Percentiles rank a stretch among this genome's conserved stretches.
phyloP scores from a whole-genome alignment of 2,113 vertebrate species.

The Apteryx owenii region DNA sequence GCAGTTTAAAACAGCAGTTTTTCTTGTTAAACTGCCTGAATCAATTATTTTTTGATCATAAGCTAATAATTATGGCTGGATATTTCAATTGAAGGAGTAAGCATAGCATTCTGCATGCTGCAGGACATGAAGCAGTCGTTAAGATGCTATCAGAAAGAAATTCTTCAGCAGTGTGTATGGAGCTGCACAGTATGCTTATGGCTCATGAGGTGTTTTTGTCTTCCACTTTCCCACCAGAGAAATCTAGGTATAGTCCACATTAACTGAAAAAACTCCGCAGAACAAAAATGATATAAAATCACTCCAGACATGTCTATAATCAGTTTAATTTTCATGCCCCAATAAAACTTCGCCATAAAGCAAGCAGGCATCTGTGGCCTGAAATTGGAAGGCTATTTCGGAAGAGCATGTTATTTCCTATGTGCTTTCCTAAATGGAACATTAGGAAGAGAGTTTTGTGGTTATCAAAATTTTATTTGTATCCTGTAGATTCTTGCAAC shows the following conservation, averaged over 20 bases:
- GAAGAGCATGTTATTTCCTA: not conserved
- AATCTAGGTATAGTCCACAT: not conserved
- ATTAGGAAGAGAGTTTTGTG: not conserved
- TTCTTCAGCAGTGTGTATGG: not conserved
- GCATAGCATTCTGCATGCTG: not conserved
- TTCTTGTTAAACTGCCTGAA: not conserved
- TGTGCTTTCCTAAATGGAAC: not conserved
- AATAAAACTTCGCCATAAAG: not conserved
- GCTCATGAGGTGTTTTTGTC: not conserved
- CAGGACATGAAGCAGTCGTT: not conserved
- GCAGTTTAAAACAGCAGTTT: not conserved
- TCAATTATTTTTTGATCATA: not conserved
- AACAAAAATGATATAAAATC: not conserved
- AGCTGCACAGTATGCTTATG: not conserved
- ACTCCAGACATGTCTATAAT: not conserved
- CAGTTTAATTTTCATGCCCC: not conserved
- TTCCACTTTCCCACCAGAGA: not conserved
- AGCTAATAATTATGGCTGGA: not conserved
- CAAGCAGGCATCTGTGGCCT: not conserved
- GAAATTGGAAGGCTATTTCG: not conserved
- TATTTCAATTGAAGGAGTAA: not conserved
- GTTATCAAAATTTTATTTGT: not conserved
- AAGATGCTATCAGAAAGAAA: not conserved
- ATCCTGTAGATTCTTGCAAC: not conserved
- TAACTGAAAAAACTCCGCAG: not conserved